A percentile compares a stretch with the other conserved stretches of the same genome.
Conservation (phyloP, 37 sponge, comb jelly and placozoan genomes). For the Axinella damicornis region DNA sequence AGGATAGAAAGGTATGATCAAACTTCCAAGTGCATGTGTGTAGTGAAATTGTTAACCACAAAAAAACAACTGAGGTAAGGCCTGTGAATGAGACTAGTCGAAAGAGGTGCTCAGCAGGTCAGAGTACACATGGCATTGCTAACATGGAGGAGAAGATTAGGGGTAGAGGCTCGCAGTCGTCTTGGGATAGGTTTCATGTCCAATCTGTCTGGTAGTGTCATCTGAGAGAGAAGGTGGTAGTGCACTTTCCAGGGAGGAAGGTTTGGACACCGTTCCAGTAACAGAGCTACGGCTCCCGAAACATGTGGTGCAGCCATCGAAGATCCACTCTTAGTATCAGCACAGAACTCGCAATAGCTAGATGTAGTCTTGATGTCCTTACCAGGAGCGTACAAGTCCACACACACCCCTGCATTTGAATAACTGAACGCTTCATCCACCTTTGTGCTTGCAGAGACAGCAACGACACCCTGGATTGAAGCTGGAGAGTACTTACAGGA, state of each 20-base stretch:
- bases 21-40: no score
- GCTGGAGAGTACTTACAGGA: slow-evolving; percentile 61
- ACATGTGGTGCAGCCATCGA: slow-evolving; percentile 81
- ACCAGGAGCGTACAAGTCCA: slow-evolving; percentile 80
- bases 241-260: slow-evolving; percentile 41
- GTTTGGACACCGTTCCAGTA: slow-evolving; percentile 68
- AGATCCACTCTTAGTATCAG: slow-evolving; percentile 25
- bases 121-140: slow-evolving; percentile 22
- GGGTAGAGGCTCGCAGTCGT: slow-evolving; percentile 19
- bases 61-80: no score
- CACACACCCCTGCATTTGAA: slow-evolving; percentile 62
- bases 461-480: slow-evolving; percentile 30
- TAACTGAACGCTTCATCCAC: slow-evolving; percentile 8
- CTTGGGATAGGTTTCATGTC: slow-evolving; percentile 23
- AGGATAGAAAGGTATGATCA: no score
- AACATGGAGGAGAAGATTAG: slow-evolving; percentile 50
- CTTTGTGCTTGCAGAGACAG: slow-evolving; percentile 46
- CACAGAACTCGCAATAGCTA: slow-evolving; percentile 5
- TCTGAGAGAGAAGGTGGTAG: slow-evolving; percentile 27
- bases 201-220: slow-evolving; percentile 21
- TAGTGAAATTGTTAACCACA: no score
- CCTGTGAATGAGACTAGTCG: no score
- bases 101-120: not conserved
- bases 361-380: slow-evolving; percentile 31
- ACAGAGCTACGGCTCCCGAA: slow-evolving; percentile 66